These are phyloP conservation scores for Cheilinus undulatus DNA, from an alignment of 2,113 vertebrate species.

Conservation along the genomic window DNA sequence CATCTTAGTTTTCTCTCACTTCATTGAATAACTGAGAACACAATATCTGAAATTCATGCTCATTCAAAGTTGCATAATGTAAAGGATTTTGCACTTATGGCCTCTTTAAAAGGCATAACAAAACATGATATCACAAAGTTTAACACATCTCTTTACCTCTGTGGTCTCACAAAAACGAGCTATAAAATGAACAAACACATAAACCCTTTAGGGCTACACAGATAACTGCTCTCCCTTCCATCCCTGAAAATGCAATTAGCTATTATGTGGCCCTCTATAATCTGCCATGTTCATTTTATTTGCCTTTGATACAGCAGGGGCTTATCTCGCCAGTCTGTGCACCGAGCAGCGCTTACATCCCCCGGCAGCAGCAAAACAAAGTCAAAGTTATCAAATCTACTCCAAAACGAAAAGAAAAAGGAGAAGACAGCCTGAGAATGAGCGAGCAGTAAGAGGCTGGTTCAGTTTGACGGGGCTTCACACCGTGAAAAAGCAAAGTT, in stretches of 20 bases:
- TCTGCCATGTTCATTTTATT: slow-evolving; percentile 68
- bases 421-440: background rate
- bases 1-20: background rate
- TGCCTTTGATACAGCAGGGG: slow-evolving; percentile 65
- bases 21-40: background rate
- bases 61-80: background rate
- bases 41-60: background rate
- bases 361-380: slow-evolving; percentile 45
- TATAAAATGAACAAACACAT: slow-evolving; percentile 37
- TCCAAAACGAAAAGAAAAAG: slow-evolving; percentile 4
- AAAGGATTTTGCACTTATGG: background rate
- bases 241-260: slow-evolving; percentile 67
- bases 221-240: slow-evolving; percentile 50
- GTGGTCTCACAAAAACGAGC: slow-evolving; percentile 7
- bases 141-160: slow-evolving; percentile 19
- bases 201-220: slow-evolving; percentile 49
- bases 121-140: slow-evolving; percentile 32
- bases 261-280: slow-evolving; percentile 62
- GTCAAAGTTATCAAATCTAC: slow-evolving; percentile 55
- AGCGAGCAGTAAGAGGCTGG: background rate
- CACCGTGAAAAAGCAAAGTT: slow-evolving; percentile 15
- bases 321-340: slow-evolving; percentile 67
- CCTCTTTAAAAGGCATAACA: background rate
- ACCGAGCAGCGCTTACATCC: slow-evolving; percentile 47
- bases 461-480: slow-evolving; percentile 5